Conservation (phyloP, 2,113 vertebrate species). For the Girardinichthys multiradiatus region DNA sequence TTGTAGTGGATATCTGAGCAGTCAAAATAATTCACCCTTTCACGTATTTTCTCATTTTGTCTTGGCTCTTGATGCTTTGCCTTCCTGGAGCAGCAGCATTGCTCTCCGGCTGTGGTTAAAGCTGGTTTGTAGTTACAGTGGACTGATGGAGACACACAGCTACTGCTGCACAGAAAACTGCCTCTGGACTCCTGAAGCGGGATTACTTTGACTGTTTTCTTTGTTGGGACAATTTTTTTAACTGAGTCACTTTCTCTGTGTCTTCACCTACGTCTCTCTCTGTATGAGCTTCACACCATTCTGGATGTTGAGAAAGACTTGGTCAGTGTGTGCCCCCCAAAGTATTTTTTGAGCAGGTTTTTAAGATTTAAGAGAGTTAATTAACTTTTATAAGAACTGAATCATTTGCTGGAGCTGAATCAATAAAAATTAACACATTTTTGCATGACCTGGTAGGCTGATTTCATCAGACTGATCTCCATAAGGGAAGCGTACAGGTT, state of each 20-base stretch:
- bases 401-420: background rate
- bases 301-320: background rate
- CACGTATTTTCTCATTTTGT: background rate
- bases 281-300: background rate
- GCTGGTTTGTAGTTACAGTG: slow-evolving; percentile 11
- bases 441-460: background rate
- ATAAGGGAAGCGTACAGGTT: background rate
- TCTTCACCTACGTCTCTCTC: background rate
- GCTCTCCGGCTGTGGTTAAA: slow-evolving; percentile 4
- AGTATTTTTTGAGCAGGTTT: background rate
- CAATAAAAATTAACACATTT: background rate
- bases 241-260: background rate
- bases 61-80: background rate
- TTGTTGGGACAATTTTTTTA: slow-evolving; percentile 20
- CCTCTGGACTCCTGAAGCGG: slow-evolving; percentile 14
- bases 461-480: background rate
- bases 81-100: background rate
- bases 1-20: too few species aligned
- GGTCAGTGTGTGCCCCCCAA: background rate
- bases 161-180: background rate
- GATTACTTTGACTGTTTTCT: slow-evolving; percentile 6
- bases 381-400: background rate
- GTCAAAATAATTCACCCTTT: background rate
- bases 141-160: slow-evolving; percentile 4
- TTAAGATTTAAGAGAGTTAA: background rate